Base-by-base conservation (phyloP, 2,797 vertebrate species). In the Ptychadena robeensis region DNA sequence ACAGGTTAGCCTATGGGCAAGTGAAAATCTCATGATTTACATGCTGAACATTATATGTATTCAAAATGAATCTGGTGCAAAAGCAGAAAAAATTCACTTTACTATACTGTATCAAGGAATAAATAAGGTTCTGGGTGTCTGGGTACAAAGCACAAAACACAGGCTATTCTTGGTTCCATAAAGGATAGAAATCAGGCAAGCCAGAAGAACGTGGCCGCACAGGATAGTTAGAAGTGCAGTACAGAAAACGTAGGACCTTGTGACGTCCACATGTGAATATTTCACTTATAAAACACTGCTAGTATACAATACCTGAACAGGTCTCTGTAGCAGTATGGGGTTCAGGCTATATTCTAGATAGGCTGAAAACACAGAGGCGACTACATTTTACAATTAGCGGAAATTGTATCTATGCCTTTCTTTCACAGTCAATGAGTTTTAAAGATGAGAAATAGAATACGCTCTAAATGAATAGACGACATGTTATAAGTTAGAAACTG, bases 41-140 rank as follows among this genome's bases (percentile, higher is more conserved):
- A 27, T 38, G 38, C 0, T 75, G 34, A 31, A 7, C 11, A 38
- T 25, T 22, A 65, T 10, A 65, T 2, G 1, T 25, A 25, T 31
- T 28, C 8, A 40, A 65, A 10, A 65, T 38, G 5, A 44, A 40
- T 44, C 27, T 30, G 15, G 25, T 18, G 14, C 14, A 31, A 8
- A 73, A 22, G 4, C 9, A 8, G 9, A 9, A 37, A 15, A 28
- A 61, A 14, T 38, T 38, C 25, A 75, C 15, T 18, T 9, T 9
- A 48, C 38, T 67, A 66, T 11, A 61, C 44, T n/a, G 15, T 22
- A 69, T 79, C 3, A 40, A 61, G 35, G 28, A 32, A 73, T 73
- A 81, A 80, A 80, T 71, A 80, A 73, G n/a, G 63, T 72, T 10
- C 8, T 48, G 38, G 31, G 7, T n/a, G 30, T 67, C 18, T 11